Conservation (phyloP, 2,797 vertebrate genomes). For the Manis javanica region DNA sequence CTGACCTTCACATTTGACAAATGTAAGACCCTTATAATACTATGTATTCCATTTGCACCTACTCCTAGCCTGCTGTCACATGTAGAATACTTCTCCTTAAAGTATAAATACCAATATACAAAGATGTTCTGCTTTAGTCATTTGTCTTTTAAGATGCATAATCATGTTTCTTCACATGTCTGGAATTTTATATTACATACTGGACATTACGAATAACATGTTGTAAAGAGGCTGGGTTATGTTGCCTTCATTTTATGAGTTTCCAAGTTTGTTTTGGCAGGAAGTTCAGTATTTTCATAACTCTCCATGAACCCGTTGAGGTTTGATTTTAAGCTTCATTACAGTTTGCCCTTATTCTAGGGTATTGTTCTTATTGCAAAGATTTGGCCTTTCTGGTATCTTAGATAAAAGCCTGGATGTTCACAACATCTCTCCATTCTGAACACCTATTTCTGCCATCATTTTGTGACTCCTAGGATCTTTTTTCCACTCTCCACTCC, state of each 20-base stretch:
- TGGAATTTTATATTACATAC: neutral
- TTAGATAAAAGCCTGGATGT: neutral
- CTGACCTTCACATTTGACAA: neutral
- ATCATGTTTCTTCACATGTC: neutral
- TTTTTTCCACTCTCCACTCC: neutral
- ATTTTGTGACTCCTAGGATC: too few species aligned
- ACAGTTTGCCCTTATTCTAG: neutral
- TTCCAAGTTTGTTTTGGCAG: neutral
- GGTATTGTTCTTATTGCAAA: neutral
- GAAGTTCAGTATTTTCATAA: neutral
- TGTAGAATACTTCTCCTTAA: neutral
- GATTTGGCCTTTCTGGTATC: neutral
- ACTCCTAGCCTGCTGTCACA: neutral
- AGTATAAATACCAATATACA: neutral
- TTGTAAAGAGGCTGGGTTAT: neutral
- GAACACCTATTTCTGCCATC: neutral
- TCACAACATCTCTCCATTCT: neutral
- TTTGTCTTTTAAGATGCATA: neutral
- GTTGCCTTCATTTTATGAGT: neutral
- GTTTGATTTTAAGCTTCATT: neutral
- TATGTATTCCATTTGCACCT: neutral
- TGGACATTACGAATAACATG: neutral
- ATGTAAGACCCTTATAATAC: neutral
- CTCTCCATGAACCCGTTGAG: neutral
- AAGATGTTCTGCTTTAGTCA: neutral